Base-by-base conservation (phyloP, 2,888 invertebrate genomes). In the Agrochola litura region DNA sequence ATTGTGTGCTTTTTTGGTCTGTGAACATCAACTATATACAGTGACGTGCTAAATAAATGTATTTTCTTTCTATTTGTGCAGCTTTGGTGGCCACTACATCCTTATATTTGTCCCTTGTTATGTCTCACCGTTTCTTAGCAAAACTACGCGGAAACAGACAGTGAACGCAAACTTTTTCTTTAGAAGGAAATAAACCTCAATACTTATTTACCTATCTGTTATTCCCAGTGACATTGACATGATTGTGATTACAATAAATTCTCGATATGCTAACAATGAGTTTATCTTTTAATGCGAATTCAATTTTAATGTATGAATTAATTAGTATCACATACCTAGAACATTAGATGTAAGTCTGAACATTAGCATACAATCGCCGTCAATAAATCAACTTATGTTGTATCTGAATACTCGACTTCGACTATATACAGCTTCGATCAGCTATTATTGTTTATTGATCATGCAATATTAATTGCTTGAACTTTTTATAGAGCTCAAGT, bases 361-460 rank as follows among this genome's bases (percentile, higher is more conserved):
- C 6, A 88, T 88, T 88, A 75, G 63, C 87, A 88, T 89, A 89
- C 86, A 88, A 88, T 82, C 73, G 75, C 56, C 56, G 61, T 68
- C 37, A 43, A 84, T 75, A 81, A 87, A 84, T 87, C 79, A 75
- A 12, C 8, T 14, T 43, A 25, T 74, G 60, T 76, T 56, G 8
- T 66, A 70, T 71, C 65, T 68, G 56, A 58, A 58, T 46, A 52
- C 54, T 30, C 61, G 60, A 64, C 56, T 52, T 75, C 69, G 25
- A 37, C 25, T 61, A 63, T 71, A 63, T 30, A 60, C 54, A 73
- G 58, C 52, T 54, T 69, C 46, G 19, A 68, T 68, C 25, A 30
- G 10, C 9, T 52, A 9, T 71, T 65, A 60, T 37, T 78, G 25
- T 65, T 77, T 81, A 65, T 73, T 52, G 73, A 58, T 22, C 37